These are phyloP conservation scores for Parauchenoglanis punctatus DNA, from an alignment of 2,797 vertebrate genomes.

Conservation along the genomic window DNA sequence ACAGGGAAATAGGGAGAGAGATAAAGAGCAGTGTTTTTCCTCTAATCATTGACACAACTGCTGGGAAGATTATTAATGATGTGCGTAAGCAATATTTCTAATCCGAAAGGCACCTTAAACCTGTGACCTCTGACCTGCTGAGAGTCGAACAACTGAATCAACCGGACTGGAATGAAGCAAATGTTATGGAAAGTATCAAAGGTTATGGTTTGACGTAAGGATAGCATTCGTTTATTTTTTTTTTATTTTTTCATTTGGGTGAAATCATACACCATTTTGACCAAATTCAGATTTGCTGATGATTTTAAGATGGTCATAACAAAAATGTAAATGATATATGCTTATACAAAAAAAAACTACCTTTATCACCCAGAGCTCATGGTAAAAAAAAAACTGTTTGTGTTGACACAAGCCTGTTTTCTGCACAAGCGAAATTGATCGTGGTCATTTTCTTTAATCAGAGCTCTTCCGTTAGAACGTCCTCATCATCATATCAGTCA, in stretches of 20 bases:
- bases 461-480: neutral
- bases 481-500: neutral
- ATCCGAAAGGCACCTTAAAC: neutral
- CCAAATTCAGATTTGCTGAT: too few species aligned
- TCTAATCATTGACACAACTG: slow-evolving; percentile 22
- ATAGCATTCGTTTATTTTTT: too few species aligned
- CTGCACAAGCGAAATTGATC: neutral
- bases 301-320: neutral
- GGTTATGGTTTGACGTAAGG: neutral
- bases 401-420: neutral
- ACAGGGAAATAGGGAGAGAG: neutral
- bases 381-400: neutral
- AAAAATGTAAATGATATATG: neutral
- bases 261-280: neutral
- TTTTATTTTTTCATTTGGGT: neutral
- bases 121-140: too few species aligned
- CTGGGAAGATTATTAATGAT: slow-evolving; percentile 14
- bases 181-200: too few species aligned
- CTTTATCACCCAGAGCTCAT: too few species aligned
- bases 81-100: neutral
- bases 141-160: neutral
- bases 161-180: neutral
- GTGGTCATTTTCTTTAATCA: neutral
- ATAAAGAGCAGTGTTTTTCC: slow-evolving; percentile 1
- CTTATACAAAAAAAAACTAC: neutral